Evolutionary conservation across 2,888 invertebrate genomes (phyloP), one percentile per base, ranked within the genome.

Genomic region (Coleophora flavipennella): DNA sequence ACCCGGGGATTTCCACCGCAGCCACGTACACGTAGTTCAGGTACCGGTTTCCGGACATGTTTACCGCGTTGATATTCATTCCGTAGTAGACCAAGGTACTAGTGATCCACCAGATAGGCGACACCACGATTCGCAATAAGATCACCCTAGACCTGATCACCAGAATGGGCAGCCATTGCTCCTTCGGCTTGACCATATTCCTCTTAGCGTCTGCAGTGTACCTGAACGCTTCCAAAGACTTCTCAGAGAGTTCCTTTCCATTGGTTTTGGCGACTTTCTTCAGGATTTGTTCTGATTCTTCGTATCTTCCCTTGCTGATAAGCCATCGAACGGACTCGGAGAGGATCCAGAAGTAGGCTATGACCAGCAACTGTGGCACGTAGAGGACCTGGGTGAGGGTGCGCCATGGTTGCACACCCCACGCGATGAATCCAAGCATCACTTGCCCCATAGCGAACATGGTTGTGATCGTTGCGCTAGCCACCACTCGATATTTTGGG

Each of bases 291-390:
- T 89, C 89, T 0, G 92, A 90, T 50, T 90, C 88, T 27, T 89
- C 87, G 46, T 87, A 86, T 41, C 88, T 86, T 3, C 90, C 89
- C 55, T 91, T 90, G 35, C 90, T 89, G 53, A 93, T 73, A 11
- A 93, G 84, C 94, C 94, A 94, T 41, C 94, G 86, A 3, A 92
- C 87, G 8, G 92, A 92, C 68, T 92, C 92, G 0, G 92, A 91
- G 8, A 92, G 75, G 29, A 91, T 71, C 89, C 92, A 91, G 51
- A 90, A 88, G 59, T 92, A 91, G 12, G 85, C 66, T 33, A 94
- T 66, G 14, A 92, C 87, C 0, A 92, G 65, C 6, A 92, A 62
- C n/a, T 90, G 89, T 0, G 94, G 94, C 0, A 87, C 84, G 57
- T 93, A 94, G 9, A 92, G 73, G 4, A 90, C 85, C 41, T 90